Evolutionary conservation across 2,888 invertebrate species (phyloP).

Genomic region (Monochamus alternatus): DNA sequence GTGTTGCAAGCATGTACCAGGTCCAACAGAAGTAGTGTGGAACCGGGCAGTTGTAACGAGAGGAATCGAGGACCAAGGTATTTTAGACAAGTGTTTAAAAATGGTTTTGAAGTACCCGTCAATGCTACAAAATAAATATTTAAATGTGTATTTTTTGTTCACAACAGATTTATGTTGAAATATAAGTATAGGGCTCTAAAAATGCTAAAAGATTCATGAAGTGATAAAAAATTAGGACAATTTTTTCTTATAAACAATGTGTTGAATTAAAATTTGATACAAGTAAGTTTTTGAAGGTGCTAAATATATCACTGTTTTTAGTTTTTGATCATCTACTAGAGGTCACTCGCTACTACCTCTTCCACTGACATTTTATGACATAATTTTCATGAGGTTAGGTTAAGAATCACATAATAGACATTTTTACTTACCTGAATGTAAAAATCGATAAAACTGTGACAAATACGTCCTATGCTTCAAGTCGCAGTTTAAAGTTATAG

Average conservation of each 20-base stretch:
- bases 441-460: constrained; percentile 88
- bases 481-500: constrained; percentile 87
- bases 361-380: too few species aligned
- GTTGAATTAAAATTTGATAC: too few species aligned
- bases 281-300: too few species aligned
- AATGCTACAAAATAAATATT: constrained; percentile 69
- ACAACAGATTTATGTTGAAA: too few species aligned
- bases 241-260: too few species aligned
- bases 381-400: too few species aligned
- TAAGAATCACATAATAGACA: neutral
- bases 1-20: constrained; percentile 93
- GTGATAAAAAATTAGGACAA: too few species aligned
- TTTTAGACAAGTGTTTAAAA: constrained; percentile 84
- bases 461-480: constrained; percentile 81
- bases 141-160: constrained; percentile 26
- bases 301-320: too few species aligned
- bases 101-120: constrained; percentile 81
- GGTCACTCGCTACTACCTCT: too few species aligned
- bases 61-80: constrained; percentile 89
- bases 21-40: constrained; percentile 89
- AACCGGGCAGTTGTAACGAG: constrained; percentile 90
- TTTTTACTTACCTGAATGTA: constrained; percentile 80
- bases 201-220: too few species aligned
- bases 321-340: too few species aligned
- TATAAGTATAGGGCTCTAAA: too few species aligned